Evolutionary conservation across 2,797 vertebrate species (phyloP).

Genomic region (Mareca strepera): DNA sequence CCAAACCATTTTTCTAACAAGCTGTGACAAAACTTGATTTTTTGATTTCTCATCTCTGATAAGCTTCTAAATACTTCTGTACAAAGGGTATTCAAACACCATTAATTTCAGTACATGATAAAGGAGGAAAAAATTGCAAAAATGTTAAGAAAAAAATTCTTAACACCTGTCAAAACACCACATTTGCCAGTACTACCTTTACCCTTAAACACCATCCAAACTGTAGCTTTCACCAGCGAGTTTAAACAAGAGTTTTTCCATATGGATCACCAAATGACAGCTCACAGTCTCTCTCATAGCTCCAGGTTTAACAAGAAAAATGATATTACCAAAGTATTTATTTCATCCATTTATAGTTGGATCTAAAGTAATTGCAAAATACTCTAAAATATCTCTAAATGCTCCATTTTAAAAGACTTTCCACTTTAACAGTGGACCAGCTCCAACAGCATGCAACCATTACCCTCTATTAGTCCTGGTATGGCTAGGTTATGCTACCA

Average conservation of each 20-base stretch:
- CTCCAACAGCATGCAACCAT: neutral
- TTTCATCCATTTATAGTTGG: neutral
- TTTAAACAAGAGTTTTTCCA: constrained; percentile 5
- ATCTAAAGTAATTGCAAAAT: constrained; percentile 17
- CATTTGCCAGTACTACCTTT: neutral
- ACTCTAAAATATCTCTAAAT: neutral
- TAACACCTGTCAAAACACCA: neutral
- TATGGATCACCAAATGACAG: neutral
- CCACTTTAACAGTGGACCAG: neutral
- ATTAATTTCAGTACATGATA: neutral
- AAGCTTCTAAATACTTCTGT: neutral
- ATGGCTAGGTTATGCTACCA: neutral
- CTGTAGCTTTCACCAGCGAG: neutral
- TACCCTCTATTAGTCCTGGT: neutral
- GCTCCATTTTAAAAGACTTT: neutral
- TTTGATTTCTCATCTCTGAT: neutral
- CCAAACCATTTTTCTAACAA: neutral
- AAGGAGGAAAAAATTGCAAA: constrained; percentile 23
- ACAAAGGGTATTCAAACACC: neutral
- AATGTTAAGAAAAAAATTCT: neutral
- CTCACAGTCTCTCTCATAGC: neutral
- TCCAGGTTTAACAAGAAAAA: constrained; percentile 4
- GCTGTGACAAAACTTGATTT: neutral
- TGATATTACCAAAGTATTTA: neutral
- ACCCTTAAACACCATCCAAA: neutral